These are phyloP conservation scores for Acanthosepion esculentum DNA, from an alignment of 2,888 invertebrate genomes.

Conservation along the genomic window DNA sequence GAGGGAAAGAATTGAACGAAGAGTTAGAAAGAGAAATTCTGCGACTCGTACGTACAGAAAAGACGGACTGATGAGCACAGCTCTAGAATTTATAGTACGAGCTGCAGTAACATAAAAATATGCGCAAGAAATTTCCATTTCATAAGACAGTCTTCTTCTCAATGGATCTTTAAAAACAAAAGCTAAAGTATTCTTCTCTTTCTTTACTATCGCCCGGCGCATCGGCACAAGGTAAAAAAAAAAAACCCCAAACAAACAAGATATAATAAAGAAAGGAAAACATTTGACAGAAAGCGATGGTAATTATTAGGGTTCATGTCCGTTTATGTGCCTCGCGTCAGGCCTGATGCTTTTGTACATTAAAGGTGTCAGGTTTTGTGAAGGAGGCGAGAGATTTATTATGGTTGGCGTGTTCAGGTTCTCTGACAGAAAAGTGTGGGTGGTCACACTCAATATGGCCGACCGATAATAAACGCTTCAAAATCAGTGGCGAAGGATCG, in stretches of 20 bases:
- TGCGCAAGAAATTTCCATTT: not conserved
- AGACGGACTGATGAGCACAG: too few species aligned
- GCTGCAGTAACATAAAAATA: not conserved
- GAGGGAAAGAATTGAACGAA: too few species aligned
- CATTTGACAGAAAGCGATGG: not conserved
- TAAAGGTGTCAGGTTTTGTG: not conserved
- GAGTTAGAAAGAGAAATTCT: too few species aligned
- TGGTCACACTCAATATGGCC: constrained; percentile 20
- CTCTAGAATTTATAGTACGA: too few species aligned
- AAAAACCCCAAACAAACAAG: not conserved
- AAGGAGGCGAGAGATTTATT: not conserved
- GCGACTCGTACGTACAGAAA: too few species aligned
- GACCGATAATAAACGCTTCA: constrained; percentile 20
- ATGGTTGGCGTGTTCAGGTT: not conserved
- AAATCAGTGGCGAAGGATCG: not conserved
- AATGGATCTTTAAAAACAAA: not conserved
- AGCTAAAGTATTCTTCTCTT: not conserved
- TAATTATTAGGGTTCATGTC: not conserved
- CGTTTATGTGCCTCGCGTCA: not conserved
- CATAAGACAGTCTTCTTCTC: not conserved
- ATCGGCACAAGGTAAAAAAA: not conserved
- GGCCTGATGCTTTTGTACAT: not conserved
- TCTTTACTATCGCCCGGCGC: not conserved
- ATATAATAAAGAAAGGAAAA: not conserved
- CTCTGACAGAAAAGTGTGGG: not conserved